Percentiles rank a stretch among this genome's conserved stretches.
These are phyloP conservation scores for Coranthus polyacanthus DNA, from an alignment of 2,797 vertebrate genomes.

Conservation along the genomic window DNA sequence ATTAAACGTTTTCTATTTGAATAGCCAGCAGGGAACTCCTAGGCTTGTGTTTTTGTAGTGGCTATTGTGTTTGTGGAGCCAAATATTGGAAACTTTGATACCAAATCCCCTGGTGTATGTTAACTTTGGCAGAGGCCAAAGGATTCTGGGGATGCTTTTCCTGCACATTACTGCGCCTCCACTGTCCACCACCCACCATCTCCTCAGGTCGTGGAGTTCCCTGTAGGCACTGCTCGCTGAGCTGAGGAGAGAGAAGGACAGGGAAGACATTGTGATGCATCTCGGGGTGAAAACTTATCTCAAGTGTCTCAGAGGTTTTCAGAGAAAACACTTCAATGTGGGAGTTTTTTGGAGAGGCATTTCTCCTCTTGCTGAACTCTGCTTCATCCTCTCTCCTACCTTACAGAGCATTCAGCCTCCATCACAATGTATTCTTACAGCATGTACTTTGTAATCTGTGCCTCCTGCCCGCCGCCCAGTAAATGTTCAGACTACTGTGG, in stretches of 20 bases:
- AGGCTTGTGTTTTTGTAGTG: slow-evolving; percentile 92
- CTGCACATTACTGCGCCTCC: slow-evolving; percentile 85
- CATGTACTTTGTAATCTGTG: slow-evolving; percentile 2
- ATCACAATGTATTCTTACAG: slow-evolving; percentile 18
- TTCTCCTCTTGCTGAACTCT: slow-evolving; percentile 68
- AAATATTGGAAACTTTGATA: slow-evolving; percentile 98
- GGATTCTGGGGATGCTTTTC: slow-evolving; percentile 93
- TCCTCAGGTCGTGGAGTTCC: slow-evolving; percentile 83
- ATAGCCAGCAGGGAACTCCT: slow-evolving; percentile 92
- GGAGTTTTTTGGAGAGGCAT: slow-evolving; percentile 74
- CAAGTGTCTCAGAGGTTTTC: slow-evolving; percentile 92
- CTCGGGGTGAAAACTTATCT: slow-evolving; percentile 86
- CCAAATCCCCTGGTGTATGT: slow-evolving; percentile 93
- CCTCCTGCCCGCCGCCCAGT: slow-evolving; percentile 25
- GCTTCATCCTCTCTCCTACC: slow-evolving; percentile 50
- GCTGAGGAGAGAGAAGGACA: slow-evolving; percentile 60
- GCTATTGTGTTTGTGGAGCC: slow-evolving; percentile 94
- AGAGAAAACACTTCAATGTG: slow-evolving; percentile 93
- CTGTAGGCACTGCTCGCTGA: slow-evolving; percentile 84
- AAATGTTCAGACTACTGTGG: slow-evolving; percentile 58
- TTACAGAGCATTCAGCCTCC: slow-evolving; percentile 25
- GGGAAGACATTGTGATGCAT: slow-evolving; percentile 89
- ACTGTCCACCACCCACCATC: slow-evolving; percentile 84
- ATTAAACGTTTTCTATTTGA: slow-evolving; percentile 97
- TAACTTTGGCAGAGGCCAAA: slow-evolving; percentile 92